Evolutionary conservation across 1,140 invertebrate genomes (phyloP), one percentile per base, ranked within the genome.

Genomic region (Phenacoccus solenopsis): DNA sequence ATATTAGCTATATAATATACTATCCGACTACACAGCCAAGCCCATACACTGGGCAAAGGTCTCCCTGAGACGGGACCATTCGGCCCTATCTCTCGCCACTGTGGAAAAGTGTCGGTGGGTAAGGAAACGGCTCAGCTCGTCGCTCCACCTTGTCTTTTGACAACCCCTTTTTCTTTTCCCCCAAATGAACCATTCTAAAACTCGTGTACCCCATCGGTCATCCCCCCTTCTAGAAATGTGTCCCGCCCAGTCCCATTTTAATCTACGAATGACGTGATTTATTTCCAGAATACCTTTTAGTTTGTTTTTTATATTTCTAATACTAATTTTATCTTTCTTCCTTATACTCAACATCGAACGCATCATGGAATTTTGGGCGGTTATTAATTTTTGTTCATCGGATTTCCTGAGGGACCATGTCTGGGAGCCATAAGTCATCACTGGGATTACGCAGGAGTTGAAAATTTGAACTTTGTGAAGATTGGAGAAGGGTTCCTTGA

Each of bases 171-270:
- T 71, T 61, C 72, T 32, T 7, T 59, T 56, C 1, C 35, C 28
- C n/a, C n/a, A n/a, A 1, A 21, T 22, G 13, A 49, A 38, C 72
- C 72, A 72, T 67, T 72, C 70, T n/a, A n/a, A n/a, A n/a, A n/a
- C n/a, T n/a, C n/a, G n/a, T n/a, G n/a, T n/a, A n/a, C n/a, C n/a
- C n/a, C n/a, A n/a, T n/a, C n/a, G n/a, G n/a, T n/a, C n/a, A n/a
- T n/a, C n/a, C n/a, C n/a, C n/a, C n/a, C n/a, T n/a, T n/a, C n/a
- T n/a, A n/a, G n/a, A n/a, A n/a, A n/a, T n/a, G n/a, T n/a, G n/a
- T n/a, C n/a, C n/a, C n/a, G n/a, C n/a, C n/a, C n/a, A n/a, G n/a
- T n/a, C n/a, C n/a, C n/a, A n/a, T n/a, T n/a, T n/a, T n/a, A 20
- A 35, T 5, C 16, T 10, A 1, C 10, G 21, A 25, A 9, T 27